Percentiles rank a stretch among this genome's conserved stretches.
Evolutionary conservation across 1,140 invertebrate genomes (phyloP).

Genomic region (Anthonomus grandis): DNA sequence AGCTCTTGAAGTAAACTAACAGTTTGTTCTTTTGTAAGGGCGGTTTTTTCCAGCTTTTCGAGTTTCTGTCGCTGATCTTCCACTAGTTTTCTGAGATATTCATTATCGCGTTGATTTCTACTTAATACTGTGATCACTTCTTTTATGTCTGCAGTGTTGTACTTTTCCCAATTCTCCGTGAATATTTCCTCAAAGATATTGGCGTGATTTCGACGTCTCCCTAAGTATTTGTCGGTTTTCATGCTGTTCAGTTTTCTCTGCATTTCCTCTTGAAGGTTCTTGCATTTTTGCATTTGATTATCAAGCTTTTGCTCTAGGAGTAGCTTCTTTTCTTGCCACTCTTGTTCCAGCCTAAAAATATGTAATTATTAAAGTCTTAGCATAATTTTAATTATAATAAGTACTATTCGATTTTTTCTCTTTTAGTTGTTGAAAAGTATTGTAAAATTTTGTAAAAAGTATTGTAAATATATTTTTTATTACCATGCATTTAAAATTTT

Average conservation of each 20-base stretch:
- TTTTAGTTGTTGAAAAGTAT: too few relatives aligned
- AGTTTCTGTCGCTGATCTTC: slow-evolving; percentile 48
- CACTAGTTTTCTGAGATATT: slow-evolving; percentile 45
- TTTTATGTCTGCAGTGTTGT: slow-evolving; percentile 11
- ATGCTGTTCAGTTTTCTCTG: slow-evolving; percentile 29
- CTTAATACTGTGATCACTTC: slow-evolving; percentile 26
- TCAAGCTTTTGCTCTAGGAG: slow-evolving; percentile 49
- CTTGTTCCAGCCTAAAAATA: slow-evolving; percentile 17
- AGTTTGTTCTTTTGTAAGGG: slow-evolving; percentile 51
- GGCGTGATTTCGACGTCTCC: slow-evolving; percentile 22
- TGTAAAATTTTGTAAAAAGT: too few relatives aligned
- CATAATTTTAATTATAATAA: too few relatives aligned
- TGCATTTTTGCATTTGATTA: slow-evolving; percentile 43
- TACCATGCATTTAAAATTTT: too few relatives aligned
- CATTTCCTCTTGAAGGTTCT: slow-evolving; percentile 32
- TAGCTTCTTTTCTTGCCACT: slow-evolving; percentile 30
- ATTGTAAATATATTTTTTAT: too few relatives aligned
- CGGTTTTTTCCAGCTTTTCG: slow-evolving; percentile 46
- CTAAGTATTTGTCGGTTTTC: slow-evolving; percentile 31
- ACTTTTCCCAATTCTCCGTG: slow-evolving; percentile 34
- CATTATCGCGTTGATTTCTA: slow-evolving; percentile 49
- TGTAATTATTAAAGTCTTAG: too few relatives aligned
- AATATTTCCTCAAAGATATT: slow-evolving; percentile 30
- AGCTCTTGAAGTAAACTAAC: slow-evolving; percentile 50
- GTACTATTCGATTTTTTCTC: too few relatives aligned